A percentile compares a stretch with the other conserved stretches of the same genome.
phyloP scores from a whole-genome alignment of 1,140 invertebrate genomes.

The Bombus waltoni region DNA sequence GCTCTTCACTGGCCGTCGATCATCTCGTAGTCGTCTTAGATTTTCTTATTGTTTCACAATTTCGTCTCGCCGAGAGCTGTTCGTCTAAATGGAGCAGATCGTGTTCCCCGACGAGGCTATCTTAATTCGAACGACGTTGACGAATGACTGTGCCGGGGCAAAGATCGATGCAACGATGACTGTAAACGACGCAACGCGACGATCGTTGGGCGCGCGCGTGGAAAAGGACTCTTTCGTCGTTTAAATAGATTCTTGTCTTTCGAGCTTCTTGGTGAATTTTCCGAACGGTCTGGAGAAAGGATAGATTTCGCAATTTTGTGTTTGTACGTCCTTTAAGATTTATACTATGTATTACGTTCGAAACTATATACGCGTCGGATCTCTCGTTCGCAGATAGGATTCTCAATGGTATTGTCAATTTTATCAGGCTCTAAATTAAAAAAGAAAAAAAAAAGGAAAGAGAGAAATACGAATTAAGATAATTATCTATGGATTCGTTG shows the following conservation, averaged over 20 bases:
- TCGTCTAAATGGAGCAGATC: not conserved
- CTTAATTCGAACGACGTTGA: conserved; percentile 10
- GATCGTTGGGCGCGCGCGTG: not conserved
- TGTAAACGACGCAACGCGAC: not conserved
- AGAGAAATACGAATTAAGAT: too few species aligned
- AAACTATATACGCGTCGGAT: too few species aligned
- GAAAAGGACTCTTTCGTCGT: too few species aligned
- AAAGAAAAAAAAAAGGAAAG: too few species aligned
- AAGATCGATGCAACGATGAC: not conserved
- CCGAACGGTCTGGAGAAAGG: not conserved
- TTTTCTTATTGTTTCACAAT: conserved; percentile 1
- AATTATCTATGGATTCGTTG: too few species aligned
- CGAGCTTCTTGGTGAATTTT: not conserved
- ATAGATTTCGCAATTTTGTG: not conserved
- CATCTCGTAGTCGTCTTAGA: not conserved
- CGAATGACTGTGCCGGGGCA: not conserved
- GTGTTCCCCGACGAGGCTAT: not conserved
- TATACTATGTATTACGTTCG: too few species aligned
- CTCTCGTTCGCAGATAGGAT: too few species aligned
- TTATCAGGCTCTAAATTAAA: too few species aligned
- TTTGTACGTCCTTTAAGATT: too few species aligned
- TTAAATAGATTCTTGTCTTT: too few species aligned
- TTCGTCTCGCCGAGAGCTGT: not conserved
- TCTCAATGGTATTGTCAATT: too few species aligned
- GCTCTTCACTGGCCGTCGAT: conserved; percentile 9